A percentile compares a stretch with the other conserved stretches of the same genome.
phyloP scores from a whole-genome alignment of 2,888 invertebrate genomes.

The Diaprepes abbreviatus region DNA sequence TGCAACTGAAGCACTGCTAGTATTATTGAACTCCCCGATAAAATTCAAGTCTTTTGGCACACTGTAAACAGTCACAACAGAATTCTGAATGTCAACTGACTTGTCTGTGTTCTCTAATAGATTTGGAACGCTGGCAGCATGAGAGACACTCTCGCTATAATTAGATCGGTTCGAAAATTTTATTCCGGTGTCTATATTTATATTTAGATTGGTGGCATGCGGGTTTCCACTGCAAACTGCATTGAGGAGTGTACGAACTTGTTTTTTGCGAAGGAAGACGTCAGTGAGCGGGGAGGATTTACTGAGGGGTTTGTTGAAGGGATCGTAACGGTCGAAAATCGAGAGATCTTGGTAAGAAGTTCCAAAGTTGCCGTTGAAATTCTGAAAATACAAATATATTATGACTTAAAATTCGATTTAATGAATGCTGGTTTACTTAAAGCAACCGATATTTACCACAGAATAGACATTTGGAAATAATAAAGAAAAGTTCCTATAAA shows the following conservation, averaged over 20 bases:
- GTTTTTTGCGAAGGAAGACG: slow-evolving; percentile 56
- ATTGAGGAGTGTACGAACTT: slow-evolving; percentile 37
- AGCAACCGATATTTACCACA: too few species aligned
- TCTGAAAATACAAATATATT: slow-evolving; percentile 59
- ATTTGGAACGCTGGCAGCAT: slow-evolving; percentile 64
- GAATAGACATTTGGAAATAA: too few species aligned
- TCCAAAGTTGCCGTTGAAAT: slow-evolving; percentile 65
- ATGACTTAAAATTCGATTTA: too few species aligned
- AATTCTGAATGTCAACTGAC: slow-evolving; percentile 47
- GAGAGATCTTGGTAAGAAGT: slow-evolving; percentile 66
- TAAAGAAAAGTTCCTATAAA: too few species aligned
- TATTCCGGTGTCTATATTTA: slow-evolving; percentile 59
- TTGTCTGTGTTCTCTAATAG: slow-evolving; percentile 54
- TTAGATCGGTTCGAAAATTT: slow-evolving; percentile 57
- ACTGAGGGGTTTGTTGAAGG: slow-evolving; percentile 48
- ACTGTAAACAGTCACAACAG: slow-evolving; percentile 60
- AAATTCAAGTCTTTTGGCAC: slow-evolving; percentile 79
- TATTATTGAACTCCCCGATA: slow-evolving; percentile 62
- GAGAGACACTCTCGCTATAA: slow-evolving; percentile 63
- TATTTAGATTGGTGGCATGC: slow-evolving; percentile 34
- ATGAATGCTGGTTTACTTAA: too few species aligned
- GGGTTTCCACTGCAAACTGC: slow-evolving; percentile 19
- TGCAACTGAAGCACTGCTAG: slow-evolving; percentile 60
- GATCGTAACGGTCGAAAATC: slow-evolving; percentile 59
- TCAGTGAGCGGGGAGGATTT: slow-evolving; percentile 60